phyloP scores from a whole-genome alignment of 1,140 invertebrate genomes.

The Drosophila insularis region DNA sequence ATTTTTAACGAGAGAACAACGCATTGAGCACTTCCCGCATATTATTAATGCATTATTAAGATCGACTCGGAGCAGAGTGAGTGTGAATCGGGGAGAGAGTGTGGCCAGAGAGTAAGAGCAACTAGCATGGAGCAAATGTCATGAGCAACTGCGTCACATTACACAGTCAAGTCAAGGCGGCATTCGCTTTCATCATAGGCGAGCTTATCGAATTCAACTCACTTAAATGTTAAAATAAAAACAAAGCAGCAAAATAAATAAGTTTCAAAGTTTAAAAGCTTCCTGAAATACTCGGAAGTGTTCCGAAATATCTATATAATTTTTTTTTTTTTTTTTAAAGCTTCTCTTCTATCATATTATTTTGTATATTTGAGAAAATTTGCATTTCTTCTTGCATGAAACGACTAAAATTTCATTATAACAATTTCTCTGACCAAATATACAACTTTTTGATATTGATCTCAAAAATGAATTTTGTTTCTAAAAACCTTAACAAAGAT shows the following conservation, averaged over 20 bases:
- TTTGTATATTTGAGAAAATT: no score
- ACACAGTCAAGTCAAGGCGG: not conserved
- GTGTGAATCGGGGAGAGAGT: not conserved
- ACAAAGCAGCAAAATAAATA: not conserved
- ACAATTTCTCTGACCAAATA: no score
- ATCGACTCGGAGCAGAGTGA: conserved; percentile 10
- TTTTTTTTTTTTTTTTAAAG: no score
- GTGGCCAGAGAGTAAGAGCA: not conserved
- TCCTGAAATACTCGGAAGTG: not conserved
- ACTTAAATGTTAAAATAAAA: not conserved
- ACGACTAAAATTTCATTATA: no score
- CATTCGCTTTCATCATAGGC: conserved; percentile 2
- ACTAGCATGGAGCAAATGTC: not conserved
- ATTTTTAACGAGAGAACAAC: conserved; percentile 15
- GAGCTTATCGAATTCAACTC: not conserved
- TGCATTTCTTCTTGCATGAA: no score
- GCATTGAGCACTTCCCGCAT: conserved; percentile 17
- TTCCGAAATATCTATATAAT: not conserved
- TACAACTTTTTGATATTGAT: no score
- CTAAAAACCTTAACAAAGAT: no score
- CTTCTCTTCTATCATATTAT: no score
- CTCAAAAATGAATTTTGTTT: no score
- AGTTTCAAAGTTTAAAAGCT: not conserved
- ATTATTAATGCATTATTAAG: conserved; percentile 25
- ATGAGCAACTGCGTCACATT: not conserved